These are phyloP conservation scores for Sorex araneus DNA, from an alignment of 2,113 vertebrate species.

Conservation along the genomic window DNA sequence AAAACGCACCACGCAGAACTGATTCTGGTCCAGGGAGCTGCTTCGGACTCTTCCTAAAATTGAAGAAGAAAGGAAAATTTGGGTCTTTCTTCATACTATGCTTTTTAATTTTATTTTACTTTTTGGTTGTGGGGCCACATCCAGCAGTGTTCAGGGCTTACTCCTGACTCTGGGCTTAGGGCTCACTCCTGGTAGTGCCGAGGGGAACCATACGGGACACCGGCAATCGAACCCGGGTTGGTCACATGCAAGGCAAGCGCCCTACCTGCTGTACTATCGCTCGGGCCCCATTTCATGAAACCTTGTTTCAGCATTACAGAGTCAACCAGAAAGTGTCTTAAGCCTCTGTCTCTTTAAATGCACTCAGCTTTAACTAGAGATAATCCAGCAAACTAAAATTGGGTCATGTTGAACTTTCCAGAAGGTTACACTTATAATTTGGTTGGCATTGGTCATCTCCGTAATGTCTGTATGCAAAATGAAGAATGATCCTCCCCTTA, in stretches of 20 bases:
- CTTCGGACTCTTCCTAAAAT: background rate
- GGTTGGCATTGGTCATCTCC: too few species aligned
- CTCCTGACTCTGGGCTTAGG: too few species aligned
- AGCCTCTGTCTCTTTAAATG: constrained; percentile 60
- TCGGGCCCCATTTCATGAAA: constrained; percentile 16
- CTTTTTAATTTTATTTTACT: too few species aligned
- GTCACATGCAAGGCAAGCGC: too few species aligned
- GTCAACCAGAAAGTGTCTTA: constrained; percentile 48
- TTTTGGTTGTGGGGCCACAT: too few species aligned
- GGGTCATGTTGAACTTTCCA: constrained; percentile 72
- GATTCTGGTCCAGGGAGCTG: background rate
- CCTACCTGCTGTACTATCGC: too few species aligned
- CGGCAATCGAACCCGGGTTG: too few species aligned
- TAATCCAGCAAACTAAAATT: constrained; percentile 70
- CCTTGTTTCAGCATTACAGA: constrained; percentile 17
- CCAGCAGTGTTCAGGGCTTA: too few species aligned
- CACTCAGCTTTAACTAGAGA: constrained; percentile 62
- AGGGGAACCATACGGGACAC: too few species aligned
- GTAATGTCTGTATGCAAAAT: too few species aligned
- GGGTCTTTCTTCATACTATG: background rate
- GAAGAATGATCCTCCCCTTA: too few species aligned
- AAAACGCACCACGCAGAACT: background rate
- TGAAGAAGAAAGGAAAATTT: constrained; percentile 22
- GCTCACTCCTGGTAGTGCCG: too few species aligned
- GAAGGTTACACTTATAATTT: constrained; percentile 63